These are phyloP conservation scores for Nymphalis urticae DNA, from an alignment of 2,888 invertebrate genomes.

Conservation along the genomic window DNA sequence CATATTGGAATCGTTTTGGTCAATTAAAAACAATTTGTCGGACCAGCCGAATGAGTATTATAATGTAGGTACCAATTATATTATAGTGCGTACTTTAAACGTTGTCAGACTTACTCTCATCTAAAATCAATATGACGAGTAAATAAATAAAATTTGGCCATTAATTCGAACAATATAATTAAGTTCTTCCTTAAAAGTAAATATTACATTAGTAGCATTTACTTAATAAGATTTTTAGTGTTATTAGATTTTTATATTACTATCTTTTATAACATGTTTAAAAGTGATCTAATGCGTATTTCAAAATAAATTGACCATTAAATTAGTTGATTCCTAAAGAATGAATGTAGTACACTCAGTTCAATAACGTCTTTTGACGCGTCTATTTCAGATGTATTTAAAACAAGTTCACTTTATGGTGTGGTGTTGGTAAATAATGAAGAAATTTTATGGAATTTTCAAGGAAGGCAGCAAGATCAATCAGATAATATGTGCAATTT, in stretches of 20 bases:
- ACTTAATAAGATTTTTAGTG: too few species aligned
- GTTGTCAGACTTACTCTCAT: background rate
- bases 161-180: background rate
- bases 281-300: background rate
- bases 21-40: constrained; percentile 22
- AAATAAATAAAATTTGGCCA: too few species aligned
- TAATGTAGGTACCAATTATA: background rate
- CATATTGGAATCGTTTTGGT: background rate
- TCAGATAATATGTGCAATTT: constrained; percentile 66
- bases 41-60: background rate
- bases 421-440: constrained; percentile 12
- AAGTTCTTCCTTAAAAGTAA: too few species aligned
- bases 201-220: too few species aligned
- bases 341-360: background rate
- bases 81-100: background rate
- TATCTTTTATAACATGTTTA: background rate
- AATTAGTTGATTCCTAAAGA: background rate
- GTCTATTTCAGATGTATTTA: background rate
- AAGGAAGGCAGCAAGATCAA: constrained; percentile 62
- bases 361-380: background rate
- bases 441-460: constrained; percentile 29
- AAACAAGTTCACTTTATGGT: background rate
- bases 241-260: too few species aligned
- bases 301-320: constrained; percentile 2
- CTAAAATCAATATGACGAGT: too few species aligned